Evolutionary conservation across 2,888 invertebrate genomes (phyloP).

Genomic region (Adelognathus sp.): DNA sequence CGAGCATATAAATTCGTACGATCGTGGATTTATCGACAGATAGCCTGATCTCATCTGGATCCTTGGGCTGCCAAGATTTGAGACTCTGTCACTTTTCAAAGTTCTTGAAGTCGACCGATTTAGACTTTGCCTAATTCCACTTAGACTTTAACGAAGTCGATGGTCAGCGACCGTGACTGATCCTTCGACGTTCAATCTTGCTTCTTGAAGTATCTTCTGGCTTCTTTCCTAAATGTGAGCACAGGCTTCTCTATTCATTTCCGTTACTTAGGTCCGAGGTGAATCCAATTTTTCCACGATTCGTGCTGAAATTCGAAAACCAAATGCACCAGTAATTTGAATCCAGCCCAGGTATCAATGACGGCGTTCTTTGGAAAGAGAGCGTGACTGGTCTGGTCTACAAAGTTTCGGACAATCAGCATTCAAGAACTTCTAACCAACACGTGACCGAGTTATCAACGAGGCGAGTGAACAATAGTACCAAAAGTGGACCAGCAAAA

Average conservation of each 20-base stretch:
- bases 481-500: background rate
- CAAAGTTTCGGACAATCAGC: background rate
- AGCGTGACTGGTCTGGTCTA: background rate
- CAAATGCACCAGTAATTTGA: no score
- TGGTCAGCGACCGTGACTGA: no score
- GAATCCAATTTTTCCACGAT: no score
- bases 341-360: background rate
- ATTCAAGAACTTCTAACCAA: background rate
- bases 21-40: background rate
- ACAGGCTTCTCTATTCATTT: no score
- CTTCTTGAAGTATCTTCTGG: no score
- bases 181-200: no score
- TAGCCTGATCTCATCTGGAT: background rate
- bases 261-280: no score
- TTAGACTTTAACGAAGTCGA: no score
- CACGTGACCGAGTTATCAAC: background rate
- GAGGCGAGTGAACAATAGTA: background rate
- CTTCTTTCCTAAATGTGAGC: no score
- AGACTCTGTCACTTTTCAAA: background rate
- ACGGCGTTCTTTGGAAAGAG: background rate
- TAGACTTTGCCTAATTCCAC: no score
- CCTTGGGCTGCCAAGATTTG: background rate
- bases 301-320: no score
- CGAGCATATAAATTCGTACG: background rate
- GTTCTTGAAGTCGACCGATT: no score